phyloP scores from a whole-genome alignment of 2,888 invertebrate genomes.

The Cybosia mesomella region DNA sequence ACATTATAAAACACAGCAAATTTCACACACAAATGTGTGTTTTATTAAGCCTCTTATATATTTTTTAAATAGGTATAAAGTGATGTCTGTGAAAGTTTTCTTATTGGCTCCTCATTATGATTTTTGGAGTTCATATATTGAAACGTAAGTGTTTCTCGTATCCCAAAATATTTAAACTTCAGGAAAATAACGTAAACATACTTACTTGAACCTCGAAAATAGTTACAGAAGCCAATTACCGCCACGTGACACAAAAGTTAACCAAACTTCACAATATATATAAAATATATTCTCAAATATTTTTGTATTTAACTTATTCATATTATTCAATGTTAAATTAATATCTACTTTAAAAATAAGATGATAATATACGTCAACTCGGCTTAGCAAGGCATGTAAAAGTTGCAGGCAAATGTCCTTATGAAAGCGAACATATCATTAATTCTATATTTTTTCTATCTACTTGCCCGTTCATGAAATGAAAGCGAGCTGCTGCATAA shows the following conservation, averaged over 20 bases:
- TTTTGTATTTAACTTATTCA: background rate
- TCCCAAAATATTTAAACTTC: background rate
- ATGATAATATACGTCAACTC: background rate
- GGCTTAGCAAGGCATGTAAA: background rate
- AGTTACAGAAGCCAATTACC: no score
- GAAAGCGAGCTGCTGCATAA: background rate
- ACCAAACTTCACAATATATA: no score
- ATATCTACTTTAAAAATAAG: background rate
- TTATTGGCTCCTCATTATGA: background rate
- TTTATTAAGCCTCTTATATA: no score
- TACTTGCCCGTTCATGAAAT: slow-evolving; percentile 7
- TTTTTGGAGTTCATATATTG: background rate
- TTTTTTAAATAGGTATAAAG: no score
- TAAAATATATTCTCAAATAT: no score
- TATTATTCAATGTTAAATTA: background rate
- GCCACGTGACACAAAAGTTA: no score
- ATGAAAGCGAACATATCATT: background rate
- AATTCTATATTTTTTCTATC: background rate
- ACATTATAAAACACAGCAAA: no score
- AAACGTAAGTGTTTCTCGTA: background rate
- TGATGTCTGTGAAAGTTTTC: background rate
- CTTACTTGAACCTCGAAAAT: no score
- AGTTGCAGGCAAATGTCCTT: background rate
- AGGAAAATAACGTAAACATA: no score
- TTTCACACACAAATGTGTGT: no score